Evolutionary conservation across 2,888 invertebrate species (phyloP).

Genomic region (Metallyticus violacea): DNA sequence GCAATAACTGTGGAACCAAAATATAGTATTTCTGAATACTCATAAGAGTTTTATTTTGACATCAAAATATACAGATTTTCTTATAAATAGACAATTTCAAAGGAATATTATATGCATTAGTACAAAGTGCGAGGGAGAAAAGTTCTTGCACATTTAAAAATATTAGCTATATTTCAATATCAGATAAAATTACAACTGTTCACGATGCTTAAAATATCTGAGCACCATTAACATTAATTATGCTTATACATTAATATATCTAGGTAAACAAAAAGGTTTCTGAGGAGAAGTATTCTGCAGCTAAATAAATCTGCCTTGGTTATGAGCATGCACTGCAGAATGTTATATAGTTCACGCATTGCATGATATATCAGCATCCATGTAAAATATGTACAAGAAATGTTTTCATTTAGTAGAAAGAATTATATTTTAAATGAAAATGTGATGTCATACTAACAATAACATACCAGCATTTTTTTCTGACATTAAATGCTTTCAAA

Average conservation of each 20-base stretch:
- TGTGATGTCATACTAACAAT: no score
- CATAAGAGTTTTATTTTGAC: background rate
- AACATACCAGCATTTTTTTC: no score
- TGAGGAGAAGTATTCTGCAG: background rate
- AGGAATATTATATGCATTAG: background rate
- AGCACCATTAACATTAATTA: background rate
- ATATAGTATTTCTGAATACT: background rate
- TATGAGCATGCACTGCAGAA: background rate
- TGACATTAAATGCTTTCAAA: no score
- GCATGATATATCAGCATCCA: background rate
- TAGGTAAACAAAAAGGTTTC: background rate
- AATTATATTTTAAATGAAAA: no score
- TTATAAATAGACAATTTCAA: background rate
- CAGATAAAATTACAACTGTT: background rate
- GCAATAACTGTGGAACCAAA: background rate
- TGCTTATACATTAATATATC: background rate
- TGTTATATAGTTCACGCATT: background rate
- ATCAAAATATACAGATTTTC: background rate
- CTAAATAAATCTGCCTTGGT: background rate
- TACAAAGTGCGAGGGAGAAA: background rate
- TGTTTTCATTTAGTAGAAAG: no score
- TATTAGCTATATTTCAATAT: background rate
- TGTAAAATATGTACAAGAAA: no score
- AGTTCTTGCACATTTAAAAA: background rate
- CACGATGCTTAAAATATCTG: background rate